These are phyloP conservation scores for Echiichthys vipera DNA, from an alignment of 2,797 vertebrate species.

Conservation along the genomic window DNA sequence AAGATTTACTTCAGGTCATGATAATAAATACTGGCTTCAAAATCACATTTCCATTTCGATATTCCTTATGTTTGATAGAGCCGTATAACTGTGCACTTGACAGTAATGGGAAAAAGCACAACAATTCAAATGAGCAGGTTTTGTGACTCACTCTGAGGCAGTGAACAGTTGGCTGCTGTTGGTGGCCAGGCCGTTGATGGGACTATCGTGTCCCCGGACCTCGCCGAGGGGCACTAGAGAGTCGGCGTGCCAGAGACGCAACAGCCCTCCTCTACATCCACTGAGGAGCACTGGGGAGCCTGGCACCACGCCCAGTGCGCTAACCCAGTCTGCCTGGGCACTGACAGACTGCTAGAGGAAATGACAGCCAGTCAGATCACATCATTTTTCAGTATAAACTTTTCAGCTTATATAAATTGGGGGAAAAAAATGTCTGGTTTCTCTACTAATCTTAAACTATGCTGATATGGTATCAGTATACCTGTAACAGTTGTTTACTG, in stretches of 20 bases:
- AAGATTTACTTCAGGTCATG: background rate
- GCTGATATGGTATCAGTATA: conserved; percentile 4
- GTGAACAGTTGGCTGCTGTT: conserved; percentile 95
- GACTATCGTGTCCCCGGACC: conserved; percentile 92
- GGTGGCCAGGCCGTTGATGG: conserved; percentile 92
- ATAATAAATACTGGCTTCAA: background rate
- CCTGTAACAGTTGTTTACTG: conserved; percentile 92
- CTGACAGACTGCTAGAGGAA: conserved; percentile 89
- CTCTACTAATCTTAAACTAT: no score
- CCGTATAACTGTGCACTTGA: background rate
- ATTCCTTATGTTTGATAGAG: background rate
- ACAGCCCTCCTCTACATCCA: conserved; percentile 91
- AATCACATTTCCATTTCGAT: background rate
- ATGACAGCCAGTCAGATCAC: background rate
- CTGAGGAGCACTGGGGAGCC: conserved; percentile 88
- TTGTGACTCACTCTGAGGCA: conserved; percentile 92
- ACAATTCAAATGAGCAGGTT: background rate
- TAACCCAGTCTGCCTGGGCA: conserved; percentile 93
- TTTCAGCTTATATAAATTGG: background rate
- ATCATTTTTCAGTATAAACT: background rate
- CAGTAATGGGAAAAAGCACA: background rate
- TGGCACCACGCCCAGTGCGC: conserved; percentile 90
- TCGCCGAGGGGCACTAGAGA: conserved; percentile 88
- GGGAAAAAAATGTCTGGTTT: background rate
- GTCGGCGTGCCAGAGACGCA: conserved; percentile 93